Evolutionary conservation across 2,113 vertebrate genomes (phyloP).

Genomic region (Cromileptes altivelis): DNA sequence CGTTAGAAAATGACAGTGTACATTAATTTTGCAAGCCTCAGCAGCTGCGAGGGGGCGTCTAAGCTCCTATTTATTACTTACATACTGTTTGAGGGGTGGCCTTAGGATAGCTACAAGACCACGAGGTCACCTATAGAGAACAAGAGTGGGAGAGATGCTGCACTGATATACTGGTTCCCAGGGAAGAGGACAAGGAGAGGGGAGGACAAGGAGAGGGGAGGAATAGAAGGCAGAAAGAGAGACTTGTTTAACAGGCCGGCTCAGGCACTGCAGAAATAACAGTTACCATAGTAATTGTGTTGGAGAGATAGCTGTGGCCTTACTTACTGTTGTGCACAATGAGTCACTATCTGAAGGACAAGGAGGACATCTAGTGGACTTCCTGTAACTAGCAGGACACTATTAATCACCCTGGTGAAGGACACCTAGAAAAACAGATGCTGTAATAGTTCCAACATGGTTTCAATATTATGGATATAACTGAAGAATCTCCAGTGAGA

Average conservation of each 20-base stretch:
- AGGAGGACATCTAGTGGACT: slow-evolving; percentile 64
- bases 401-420: background rate
- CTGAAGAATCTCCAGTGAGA: too few relatives aligned
- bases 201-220: background rate
- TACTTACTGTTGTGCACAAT: background rate
- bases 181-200: background rate
- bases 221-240: background rate
- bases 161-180: background rate
- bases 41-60: slow-evolving; percentile 28
- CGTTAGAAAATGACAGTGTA: slow-evolving; percentile 8
- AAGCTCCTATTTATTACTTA: slow-evolving; percentile 9
- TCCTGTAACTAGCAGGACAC: background rate
- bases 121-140: slow-evolving; percentile 6
- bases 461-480: background rate
- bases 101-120: slow-evolving; percentile 30
- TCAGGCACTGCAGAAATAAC: slow-evolving; percentile 22
- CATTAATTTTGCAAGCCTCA: slow-evolving; percentile 22
- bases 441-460: background rate
- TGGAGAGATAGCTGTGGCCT: background rate
- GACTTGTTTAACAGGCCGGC: slow-evolving; percentile 8
- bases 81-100: slow-evolving; percentile 4
- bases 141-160: background rate
- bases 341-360: slow-evolving; percentile 26
- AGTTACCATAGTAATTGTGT: slow-evolving; percentile 39
- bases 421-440: background rate